These are phyloP conservation scores for Micropterix aruncella DNA, from an alignment of 2,888 invertebrate genomes.

Conservation along the genomic window DNA sequence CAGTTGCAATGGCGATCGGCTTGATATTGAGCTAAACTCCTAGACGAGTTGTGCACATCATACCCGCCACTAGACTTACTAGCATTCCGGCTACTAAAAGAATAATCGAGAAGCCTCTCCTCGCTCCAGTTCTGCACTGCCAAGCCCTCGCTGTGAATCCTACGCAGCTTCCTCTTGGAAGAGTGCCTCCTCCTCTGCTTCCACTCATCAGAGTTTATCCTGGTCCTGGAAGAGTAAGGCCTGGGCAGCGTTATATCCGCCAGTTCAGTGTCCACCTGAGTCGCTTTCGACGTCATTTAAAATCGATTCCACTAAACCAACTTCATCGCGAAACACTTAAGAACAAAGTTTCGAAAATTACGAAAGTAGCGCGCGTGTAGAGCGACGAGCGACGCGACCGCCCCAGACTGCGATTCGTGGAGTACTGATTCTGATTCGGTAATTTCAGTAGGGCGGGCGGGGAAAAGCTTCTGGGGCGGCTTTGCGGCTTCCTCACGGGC, in stretches of 20 bases:
- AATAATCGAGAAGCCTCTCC: constrained; percentile 9
- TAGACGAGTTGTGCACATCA: constrained; percentile 6
- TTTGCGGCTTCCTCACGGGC: no score
- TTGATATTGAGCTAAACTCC: constrained; percentile 7
- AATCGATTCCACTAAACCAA: no score
- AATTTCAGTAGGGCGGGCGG: no score
- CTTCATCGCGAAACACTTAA: no score
- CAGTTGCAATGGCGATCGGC: constrained; percentile 7
- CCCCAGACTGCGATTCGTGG: no score
- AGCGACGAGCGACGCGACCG: no score
- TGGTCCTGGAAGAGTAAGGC: background rate
- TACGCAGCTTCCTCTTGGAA: constrained; percentile 3
- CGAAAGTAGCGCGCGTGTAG: no score
- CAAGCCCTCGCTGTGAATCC: constrained; percentile 11
- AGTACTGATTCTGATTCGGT: no score
- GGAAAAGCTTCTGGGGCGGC: no score
- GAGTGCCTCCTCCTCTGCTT: background rate
- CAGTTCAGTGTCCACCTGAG: constrained; percentile 12
- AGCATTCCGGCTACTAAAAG: constrained; percentile 6
- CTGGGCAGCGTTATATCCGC: constrained; percentile 2
- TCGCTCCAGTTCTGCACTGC: constrained; percentile 10
- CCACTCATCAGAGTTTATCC: background rate
- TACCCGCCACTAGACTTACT: constrained; percentile 10
- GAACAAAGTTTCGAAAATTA: no score
- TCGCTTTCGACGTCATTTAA: constrained; percentile 9